phyloP scores from a whole-genome alignment of 2,113 vertebrate species.

The Gnathonemus longibarbis region DNA sequence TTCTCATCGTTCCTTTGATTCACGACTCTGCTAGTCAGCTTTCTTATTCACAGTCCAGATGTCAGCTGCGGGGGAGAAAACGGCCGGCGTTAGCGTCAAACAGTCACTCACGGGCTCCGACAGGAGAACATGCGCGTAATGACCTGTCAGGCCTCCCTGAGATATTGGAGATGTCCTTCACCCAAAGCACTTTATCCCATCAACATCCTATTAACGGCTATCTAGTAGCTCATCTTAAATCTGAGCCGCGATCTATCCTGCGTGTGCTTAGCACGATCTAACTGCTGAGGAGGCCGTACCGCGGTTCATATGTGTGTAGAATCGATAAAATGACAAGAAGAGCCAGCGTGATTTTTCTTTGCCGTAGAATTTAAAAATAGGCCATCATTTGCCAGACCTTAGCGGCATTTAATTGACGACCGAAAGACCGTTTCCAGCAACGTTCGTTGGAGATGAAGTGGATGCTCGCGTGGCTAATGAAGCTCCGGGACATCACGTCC shows the following conservation, averaged over 20 bases:
- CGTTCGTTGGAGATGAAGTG: not conserved
- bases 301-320: not conserved
- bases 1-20: not conserved
- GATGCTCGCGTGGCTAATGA: not conserved
- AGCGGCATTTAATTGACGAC: not conserved
- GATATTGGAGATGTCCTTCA: not conserved
- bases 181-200: not conserved
- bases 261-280: not conserved
- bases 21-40: not conserved
- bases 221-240: not conserved
- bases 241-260: not conserved
- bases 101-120: not conserved
- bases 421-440: not conserved
- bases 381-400: not conserved
- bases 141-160: not conserved
- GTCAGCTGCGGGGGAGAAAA: not conserved
- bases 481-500: not conserved
- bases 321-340: not conserved
- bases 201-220: not conserved
- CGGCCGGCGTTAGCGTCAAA: not conserved
- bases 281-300: not conserved
- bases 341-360: not conserved
- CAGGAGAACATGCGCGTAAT: not conserved
- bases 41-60: not conserved
- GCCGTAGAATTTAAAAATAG: not conserved